These are phyloP conservation scores for Ceratina japonica DNA, from an alignment of 1,140 invertebrate species.

Conservation along the genomic window DNA sequence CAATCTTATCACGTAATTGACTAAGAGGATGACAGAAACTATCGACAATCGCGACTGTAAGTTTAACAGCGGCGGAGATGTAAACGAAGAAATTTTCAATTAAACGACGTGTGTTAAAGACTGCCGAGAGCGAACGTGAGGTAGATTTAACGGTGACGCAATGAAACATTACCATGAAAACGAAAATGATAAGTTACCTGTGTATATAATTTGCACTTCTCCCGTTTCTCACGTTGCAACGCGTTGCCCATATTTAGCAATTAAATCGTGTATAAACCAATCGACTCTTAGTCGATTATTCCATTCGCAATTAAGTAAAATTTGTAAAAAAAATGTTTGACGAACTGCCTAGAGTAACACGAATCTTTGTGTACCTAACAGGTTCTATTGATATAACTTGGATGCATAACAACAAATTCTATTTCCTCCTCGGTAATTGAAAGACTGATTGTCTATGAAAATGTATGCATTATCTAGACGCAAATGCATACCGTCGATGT, in stretches of 20 bases:
- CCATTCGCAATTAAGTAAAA: not conserved
- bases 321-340: not conserved
- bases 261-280: not conserved
- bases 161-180: constrained; percentile 16
- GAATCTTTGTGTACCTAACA: too few relatives aligned
- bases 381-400: too few relatives aligned
- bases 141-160: not conserved
- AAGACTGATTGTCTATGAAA: too few relatives aligned
- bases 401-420: too few relatives aligned
- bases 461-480: too few relatives aligned
- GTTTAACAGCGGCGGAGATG: too few relatives aligned
- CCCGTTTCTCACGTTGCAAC: not conserved
- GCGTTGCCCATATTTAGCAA: not conserved
- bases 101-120: not conserved
- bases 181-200: constrained; percentile 24
- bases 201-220: not conserved
- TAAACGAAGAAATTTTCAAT: not conserved
- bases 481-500: not conserved
- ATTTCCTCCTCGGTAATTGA: too few relatives aligned
- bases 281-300: not conserved
- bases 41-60: too few relatives aligned
- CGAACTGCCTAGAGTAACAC: too few relatives aligned
- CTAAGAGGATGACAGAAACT: too few relatives aligned
- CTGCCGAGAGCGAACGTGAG: not conserved
- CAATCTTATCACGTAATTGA: too few relatives aligned